phyloP scores from a whole-genome alignment of 2,888 invertebrate species.

The Callyntrura sp. region DNA sequence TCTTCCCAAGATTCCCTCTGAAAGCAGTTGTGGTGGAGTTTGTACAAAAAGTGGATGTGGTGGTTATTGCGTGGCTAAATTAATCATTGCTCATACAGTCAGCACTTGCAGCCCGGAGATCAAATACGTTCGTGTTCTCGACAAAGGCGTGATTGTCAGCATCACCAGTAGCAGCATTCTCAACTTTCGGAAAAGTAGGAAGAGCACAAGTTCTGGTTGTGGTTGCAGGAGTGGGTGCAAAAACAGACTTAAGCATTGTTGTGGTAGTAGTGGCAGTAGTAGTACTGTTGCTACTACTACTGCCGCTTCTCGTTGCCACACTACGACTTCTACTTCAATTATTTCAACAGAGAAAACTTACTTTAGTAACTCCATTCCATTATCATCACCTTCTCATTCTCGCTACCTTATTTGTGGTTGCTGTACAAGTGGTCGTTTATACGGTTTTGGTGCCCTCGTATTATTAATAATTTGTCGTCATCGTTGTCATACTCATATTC shows the following conservation, averaged over 20 bases:
- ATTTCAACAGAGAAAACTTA: slow-evolving; percentile 3
- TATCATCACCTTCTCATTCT: slow-evolving; percentile 31
- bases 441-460: slow-evolving; percentile 10
- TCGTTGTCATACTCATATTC: background rate
- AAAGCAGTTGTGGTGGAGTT: background rate
- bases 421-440: slow-evolving; percentile 67
- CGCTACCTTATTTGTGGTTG: slow-evolving; percentile 63
- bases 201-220: slow-evolving; percentile 62
- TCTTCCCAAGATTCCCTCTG: background rate
- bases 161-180: background rate
- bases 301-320: slow-evolving; percentile 10
- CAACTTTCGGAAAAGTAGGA: background rate
- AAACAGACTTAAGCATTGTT: slow-evolving; percentile 63
- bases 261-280: slow-evolving; percentile 66
- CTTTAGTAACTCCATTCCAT: slow-evolving; percentile 37
- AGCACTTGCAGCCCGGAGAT: background rate
- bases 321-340: slow-evolving; percentile 45
- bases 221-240: slow-evolving; percentile 60
- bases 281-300: slow-evolving; percentile 35
- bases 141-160: slow-evolving; percentile 33
- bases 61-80: slow-evolving; percentile 63
- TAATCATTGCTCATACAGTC: slow-evolving; percentile 56
- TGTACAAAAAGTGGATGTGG: background rate
- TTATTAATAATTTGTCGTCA: slow-evolving; percentile 35
- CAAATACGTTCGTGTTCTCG: background rate